phyloP scores from a whole-genome alignment of 2,888 invertebrate genomes.

The Mallateleia sp. region DNA sequence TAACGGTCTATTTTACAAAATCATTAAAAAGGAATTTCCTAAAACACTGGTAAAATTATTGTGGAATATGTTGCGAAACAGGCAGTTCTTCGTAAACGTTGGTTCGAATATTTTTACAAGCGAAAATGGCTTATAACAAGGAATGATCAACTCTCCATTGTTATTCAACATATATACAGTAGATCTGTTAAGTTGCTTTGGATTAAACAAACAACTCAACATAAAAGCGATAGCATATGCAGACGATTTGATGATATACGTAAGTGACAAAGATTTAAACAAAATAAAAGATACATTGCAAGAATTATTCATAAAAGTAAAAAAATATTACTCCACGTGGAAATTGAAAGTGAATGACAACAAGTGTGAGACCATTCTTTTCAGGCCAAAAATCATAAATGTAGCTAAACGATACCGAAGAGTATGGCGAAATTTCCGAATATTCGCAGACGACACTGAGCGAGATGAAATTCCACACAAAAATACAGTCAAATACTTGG shows the following conservation, averaged over 20 bases:
- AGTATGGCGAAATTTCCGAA: not conserved
- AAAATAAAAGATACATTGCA: not conserved
- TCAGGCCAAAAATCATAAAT: slow-evolving; percentile 17
- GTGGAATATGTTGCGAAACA: not conserved
- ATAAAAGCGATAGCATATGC: slow-evolving; percentile 1
- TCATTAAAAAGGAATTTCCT: not conserved
- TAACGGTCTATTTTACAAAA: not conserved
- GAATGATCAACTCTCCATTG: slow-evolving; percentile 6
- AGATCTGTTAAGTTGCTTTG: not conserved
- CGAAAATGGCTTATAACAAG: slow-evolving; percentile 25
- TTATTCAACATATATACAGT: slow-evolving; percentile 1
- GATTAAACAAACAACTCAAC: not conserved
- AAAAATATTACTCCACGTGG: not conserved
- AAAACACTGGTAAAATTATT: not conserved
- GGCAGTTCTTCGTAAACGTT: not conserved
- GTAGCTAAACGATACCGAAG: too few relatives aligned
- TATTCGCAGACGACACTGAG: not conserved
- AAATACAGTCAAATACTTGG: not conserved
- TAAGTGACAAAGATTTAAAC: not conserved
- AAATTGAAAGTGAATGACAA: not conserved
- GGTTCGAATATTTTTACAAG: not conserved
- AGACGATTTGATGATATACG: slow-evolving; percentile 25
- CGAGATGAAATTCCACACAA: not conserved
- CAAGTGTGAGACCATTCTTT: slow-evolving; percentile 27
- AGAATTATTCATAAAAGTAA: not conserved